A percentile compares a stretch with the other conserved stretches of the same genome.
These are phyloP conservation scores for Synergus japonicus DNA, from an alignment of 2,888 invertebrate genomes.

Conservation along the genomic window DNA sequence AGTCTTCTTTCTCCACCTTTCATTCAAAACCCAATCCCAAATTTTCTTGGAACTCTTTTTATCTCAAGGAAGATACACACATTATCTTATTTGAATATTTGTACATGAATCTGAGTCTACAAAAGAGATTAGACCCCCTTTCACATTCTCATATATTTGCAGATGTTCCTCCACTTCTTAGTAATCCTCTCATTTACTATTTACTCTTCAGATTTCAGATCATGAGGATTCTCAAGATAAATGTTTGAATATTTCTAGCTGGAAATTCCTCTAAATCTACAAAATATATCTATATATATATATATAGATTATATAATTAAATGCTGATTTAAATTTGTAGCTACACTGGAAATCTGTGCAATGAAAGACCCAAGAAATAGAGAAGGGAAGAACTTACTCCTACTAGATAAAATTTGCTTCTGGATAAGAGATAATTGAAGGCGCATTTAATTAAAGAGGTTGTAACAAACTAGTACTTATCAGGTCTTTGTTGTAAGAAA, in stretches of 20 bases:
- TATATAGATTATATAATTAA: not conserved
- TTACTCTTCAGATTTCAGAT: conserved; percentile 7
- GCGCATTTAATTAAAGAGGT: conserved; percentile 5
- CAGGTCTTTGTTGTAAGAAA: conserved; percentile 15
- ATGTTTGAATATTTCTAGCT: not conserved
- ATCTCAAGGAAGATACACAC: not conserved
- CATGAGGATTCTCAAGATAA: not conserved
- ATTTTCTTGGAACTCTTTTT: not conserved
- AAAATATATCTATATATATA: too few relatives aligned
- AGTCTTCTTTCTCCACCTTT: conserved; percentile 25
- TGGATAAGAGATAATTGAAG: conserved; percentile 21
- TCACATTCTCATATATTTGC: conserved; percentile 26
- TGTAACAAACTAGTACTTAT: conserved; percentile 28
- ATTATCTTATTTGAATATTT: conserved; percentile 31
- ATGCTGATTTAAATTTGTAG: not conserved
- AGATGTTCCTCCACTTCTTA: not conserved
- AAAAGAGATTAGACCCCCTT: conserved; percentile 20
- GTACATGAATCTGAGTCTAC: conserved; percentile 4
- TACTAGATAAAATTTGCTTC: conserved; percentile 5
- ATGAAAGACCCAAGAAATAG: too few relatives aligned
- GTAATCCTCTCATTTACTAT: not conserved
- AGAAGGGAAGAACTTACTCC: not conserved
- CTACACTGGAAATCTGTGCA: too few relatives aligned
- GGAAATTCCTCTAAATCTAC: not conserved
- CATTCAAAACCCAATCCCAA: not conserved